Base-by-base conservation (phyloP, 2,888 invertebrate species). In the Xestia ashworthii region DNA sequence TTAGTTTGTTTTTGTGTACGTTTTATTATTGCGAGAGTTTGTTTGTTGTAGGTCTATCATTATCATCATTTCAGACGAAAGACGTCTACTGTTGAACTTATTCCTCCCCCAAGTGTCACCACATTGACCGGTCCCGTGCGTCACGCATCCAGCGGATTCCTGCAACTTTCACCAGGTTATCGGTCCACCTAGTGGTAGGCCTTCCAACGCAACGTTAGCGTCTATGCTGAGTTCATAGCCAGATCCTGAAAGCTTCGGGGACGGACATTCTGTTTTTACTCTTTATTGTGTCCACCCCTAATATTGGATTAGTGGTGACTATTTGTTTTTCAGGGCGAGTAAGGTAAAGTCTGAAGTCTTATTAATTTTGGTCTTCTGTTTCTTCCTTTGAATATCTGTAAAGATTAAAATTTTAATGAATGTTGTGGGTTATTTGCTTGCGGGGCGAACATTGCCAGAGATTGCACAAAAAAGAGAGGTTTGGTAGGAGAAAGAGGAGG, bases 1-100 rank as follows among this genome's bases (percentile, higher is more conserved):
- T 70, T 72, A 58, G 3, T 50, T 25, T 70, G 32, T 50, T 74
- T 66, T 66, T 81, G 65, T 46, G n/a, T 64, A 22, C 8, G 48
- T 73, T 72, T 22, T n/a, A 38, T 25, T 62, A 8, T 50, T 58
- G 74, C 69, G 12, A 16, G 69, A 9, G 22, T 48, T 62, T 74
- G 81, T 74, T 65, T 50, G 70, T 64, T n/a, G 25, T 38, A n/a
- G 44, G 8, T 44, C 32, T 32, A 32, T 1, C 32, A 32, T 32
- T 32, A 32, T 32, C 32, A 32, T 32, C 32, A 32, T 32, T 32
- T 32, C 32, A 32, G 32, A 32, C 32, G 32, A 32, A 32, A 32
- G 32, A 32, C 32, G 32, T 32, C 32, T 32, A 32, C 32, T 32
- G 32, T 32, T 32, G 32, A 3, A 32, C 32, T 2, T 32, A 32